Base-by-base conservation (phyloP, 2,797 vertebrate genomes). In the Chaetodon trifasciatus region DNA sequence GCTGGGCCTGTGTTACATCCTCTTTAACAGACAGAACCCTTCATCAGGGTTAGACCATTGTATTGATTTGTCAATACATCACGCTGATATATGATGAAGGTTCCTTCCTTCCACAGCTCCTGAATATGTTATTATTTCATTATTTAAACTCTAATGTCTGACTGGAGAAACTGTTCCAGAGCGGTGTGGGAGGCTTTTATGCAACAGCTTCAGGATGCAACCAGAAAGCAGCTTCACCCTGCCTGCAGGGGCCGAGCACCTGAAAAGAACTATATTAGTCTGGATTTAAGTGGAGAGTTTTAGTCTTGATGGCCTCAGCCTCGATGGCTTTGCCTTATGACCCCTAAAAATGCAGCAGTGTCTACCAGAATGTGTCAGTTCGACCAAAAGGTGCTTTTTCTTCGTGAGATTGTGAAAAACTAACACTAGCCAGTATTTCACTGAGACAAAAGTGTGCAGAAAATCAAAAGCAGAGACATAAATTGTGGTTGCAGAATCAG, bases 141-240 rank as follows among this genome's bases (percentile, higher is more conserved):
- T 84, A 75, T 89, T 89, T 80, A 39, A 73, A 55, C 44, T 89
- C 70, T 76, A 19, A 63, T n/a, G 62, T 81, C 49, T 65, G 60
- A 82, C 71, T 10, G 39, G 35, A 81, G 58, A 47, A 74, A 47
- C 46, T 23, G 72, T 65, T 84, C 57, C 61, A 62, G 72, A 68
- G 74, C 24, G 79, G 83, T 78, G 87, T 82, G 77, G 83, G 82
- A 84, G 82, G 81, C 75, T 55, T 90, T 90, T 86, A 86, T 86
- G 82, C 83, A 86, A 89, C 86, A 78, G 78, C 70, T 84, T 69
- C 73, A 68, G 74, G 70, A 71, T 74, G 78, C 65, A 77, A 71
- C 73, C 62, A 49, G 44, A 85, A 82, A 84, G 68, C 60, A 53
- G 73, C 66, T 81, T 73, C 66, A 75, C 76, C 77, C 70, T 67